Percentiles rank a stretch among this genome's conserved stretches.
Conservation (phyloP, 2,888 invertebrate species). For the Hydraecia micacea region DNA sequence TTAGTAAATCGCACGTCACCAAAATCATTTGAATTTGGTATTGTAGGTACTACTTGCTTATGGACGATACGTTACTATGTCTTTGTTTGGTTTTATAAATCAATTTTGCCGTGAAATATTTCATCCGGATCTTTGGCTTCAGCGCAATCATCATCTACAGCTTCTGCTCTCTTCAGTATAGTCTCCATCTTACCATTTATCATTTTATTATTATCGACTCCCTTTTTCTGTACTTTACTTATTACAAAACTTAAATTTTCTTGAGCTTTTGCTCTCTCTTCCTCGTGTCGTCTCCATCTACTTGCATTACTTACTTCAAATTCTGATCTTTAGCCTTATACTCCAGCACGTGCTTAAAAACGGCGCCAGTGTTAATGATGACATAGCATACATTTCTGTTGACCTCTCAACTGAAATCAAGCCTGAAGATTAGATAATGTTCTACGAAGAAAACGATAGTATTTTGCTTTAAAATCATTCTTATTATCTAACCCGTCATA, state of each 20-base stretch:
- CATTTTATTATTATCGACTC: neutral
- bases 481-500: constrained; percentile 7
- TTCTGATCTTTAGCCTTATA: constrained; percentile 3
- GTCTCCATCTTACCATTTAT: neutral
- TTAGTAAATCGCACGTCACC: constrained; percentile 51
- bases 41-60: constrained; percentile 16
- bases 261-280: neutral
- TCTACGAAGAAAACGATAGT: constrained; percentile 30
- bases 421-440: constrained; percentile 44
- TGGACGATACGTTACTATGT: neutral
- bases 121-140: neutral
- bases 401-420: constrained; percentile 44
- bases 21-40: constrained; percentile 46
- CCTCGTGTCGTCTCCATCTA: neutral
- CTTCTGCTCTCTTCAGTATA: neutral
- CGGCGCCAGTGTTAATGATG: constrained; percentile 13
- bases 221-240: neutral
- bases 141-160: neutral
- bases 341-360: constrained; percentile 33
- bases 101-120: neutral
- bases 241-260: too few relatives aligned
- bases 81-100: neutral
- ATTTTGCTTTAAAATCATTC: neutral
- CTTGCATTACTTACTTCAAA: neutral
- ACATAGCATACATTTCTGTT: constrained; percentile 28